Evolutionary conservation across 2,113 vertebrate genomes (phyloP).

Genomic region (Laticauda colubrina): DNA sequence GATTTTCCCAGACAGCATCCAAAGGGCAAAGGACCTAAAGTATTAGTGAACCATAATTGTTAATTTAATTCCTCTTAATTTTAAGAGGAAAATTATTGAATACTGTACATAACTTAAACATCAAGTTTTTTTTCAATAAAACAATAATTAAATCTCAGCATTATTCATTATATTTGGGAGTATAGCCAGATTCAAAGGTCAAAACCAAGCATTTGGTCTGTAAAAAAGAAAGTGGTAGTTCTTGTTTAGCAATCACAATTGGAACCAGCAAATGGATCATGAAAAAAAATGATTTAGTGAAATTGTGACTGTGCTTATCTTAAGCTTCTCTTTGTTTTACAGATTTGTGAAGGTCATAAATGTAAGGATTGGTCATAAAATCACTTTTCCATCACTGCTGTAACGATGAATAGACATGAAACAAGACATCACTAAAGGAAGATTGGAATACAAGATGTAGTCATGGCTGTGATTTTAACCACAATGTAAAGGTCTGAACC

Average conservation of each 20-base stretch:
- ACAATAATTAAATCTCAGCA: not conserved
- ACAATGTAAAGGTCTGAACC: not conserved
- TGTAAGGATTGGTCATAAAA: not conserved
- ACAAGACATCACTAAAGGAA: not conserved
- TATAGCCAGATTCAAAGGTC: not conserved
- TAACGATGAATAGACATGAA: not conserved
- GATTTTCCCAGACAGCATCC: not conserved
- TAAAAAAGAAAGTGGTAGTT: not conserved
- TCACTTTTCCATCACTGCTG: not conserved
- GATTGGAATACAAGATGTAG: not conserved
- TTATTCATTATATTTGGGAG: not conserved
- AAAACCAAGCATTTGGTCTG: not conserved
- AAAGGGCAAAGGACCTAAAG: not conserved
- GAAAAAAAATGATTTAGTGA: not conserved
- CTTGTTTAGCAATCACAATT: not conserved
- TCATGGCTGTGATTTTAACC: not conserved
- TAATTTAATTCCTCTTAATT: not conserved
- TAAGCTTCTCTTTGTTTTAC: not conserved
- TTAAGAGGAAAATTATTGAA: not conserved
- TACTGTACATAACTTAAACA: not conserved
- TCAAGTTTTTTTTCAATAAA: not conserved
- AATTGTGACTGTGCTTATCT: not conserved
- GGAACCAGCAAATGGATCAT: not conserved
- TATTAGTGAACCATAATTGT: not conserved
- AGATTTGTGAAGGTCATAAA: not conserved